These are phyloP conservation scores for Canis aureus DNA, from an alignment of 2,113 vertebrate genomes.

Conservation along the genomic window DNA sequence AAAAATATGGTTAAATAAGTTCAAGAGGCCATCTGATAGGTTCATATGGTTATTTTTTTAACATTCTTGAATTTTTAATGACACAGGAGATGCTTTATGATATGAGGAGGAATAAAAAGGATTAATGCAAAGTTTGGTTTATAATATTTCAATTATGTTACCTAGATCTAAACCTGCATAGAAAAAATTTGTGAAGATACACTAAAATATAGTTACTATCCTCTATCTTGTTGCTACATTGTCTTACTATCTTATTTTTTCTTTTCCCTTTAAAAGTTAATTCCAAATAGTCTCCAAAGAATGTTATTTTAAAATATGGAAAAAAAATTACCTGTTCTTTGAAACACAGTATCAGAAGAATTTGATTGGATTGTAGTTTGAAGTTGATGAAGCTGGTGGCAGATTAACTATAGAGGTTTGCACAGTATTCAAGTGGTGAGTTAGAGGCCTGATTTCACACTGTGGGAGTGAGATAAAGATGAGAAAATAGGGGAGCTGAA, in stretches of 20 bases:
- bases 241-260: not conserved
- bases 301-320: not conserved
- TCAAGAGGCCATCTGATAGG: not conserved
- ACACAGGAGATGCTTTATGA: not conserved
- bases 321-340: not conserved
- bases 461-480: not conserved
- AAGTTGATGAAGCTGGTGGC: not conserved
- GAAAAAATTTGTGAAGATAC: not conserved
- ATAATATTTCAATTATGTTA: not conserved
- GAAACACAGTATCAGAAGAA: not conserved
- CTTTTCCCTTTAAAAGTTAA: constrained; percentile 1
- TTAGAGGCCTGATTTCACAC: not conserved
- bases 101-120: constrained; percentile 14
- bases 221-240: not conserved
- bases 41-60: not conserved
- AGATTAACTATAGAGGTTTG: not conserved
- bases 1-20: not conserved
- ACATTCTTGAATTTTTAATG: constrained; percentile 30
- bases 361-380: not conserved
- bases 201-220: not conserved
- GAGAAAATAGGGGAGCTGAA: not conserved
- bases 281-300: constrained; percentile 18
- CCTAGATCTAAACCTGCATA: not conserved
- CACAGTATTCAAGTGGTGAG: not conserved
- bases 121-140: not conserved